Conservation (phyloP, 2,888 invertebrate species). For the Andrena chrysosceles region DNA sequence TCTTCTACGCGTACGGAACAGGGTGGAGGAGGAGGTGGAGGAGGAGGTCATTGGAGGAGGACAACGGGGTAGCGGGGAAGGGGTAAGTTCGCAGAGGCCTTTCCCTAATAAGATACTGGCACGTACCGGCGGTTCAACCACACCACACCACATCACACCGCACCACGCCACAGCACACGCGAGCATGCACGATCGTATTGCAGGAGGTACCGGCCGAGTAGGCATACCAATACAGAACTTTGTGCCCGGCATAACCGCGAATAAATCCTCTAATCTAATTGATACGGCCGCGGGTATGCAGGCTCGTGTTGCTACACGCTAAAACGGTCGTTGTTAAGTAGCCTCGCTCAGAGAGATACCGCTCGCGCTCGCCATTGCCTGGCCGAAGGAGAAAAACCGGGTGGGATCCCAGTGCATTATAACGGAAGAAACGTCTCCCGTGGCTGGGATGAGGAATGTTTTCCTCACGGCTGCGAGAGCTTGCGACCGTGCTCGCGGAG, state of each 20-base stretch:
- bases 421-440: conserved; percentile 48
- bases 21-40: conserved; percentile 15
- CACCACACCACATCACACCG: conserved; percentile 22
- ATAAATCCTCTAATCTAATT: conserved; percentile 81
- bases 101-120: conserved; percentile 67
- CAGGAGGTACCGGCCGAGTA: conserved; percentile 51
- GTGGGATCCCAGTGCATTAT: conserved; percentile 50
- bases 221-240: conserved; percentile 74
- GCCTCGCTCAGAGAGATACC: conserved; percentile 42
- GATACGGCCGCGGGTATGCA: conserved; percentile 72
- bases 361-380: neutral
- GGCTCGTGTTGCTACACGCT: conserved; percentile 54
- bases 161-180: conserved; percentile 4
- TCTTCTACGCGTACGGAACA: conserved; percentile 18
- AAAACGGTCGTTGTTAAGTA: conserved; percentile 64
- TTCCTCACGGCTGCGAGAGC: conserved; percentile 37
- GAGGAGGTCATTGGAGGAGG: conserved; percentile 24
- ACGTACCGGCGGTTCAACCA: conserved; percentile 45
- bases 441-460: conserved; percentile 52
- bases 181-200: conserved; percentile 45
- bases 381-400: conserved; percentile 40
- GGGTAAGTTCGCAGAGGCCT: conserved; percentile 30
- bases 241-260: conserved; percentile 75
- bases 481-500: neutral
- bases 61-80: conserved; percentile 14